These are phyloP conservation scores for Harlomillsia oculata DNA, from an alignment of 1,140 invertebrate species.

Conservation along the genomic window DNA sequence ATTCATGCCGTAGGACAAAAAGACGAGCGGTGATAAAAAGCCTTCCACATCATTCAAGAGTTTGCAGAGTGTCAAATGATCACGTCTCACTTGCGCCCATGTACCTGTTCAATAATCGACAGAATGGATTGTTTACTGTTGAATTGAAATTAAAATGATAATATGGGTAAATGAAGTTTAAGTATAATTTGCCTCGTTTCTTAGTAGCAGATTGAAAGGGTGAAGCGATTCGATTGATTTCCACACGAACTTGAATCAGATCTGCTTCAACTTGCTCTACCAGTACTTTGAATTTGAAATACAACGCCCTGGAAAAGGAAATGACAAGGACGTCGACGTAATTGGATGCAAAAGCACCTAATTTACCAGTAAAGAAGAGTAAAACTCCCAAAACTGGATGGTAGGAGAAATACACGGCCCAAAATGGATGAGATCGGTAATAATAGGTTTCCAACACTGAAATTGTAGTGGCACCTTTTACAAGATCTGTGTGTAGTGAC, in stretches of 20 bases:
- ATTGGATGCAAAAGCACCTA: conserved; percentile 6
- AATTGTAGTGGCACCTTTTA: too few relatives aligned
- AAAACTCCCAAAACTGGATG: background rate
- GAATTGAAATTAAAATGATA: background rate
- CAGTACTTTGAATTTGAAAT: conserved; percentile 21
- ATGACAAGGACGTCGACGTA: conserved; percentile 7
- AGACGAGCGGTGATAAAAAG: conserved; percentile 27
- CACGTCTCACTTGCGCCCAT: conserved; percentile 13
- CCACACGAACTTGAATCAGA: too few relatives aligned
- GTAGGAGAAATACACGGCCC: background rate
- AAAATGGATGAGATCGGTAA: background rate
- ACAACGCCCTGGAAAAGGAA: conserved; percentile 7
- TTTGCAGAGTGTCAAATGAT: conserved; percentile 15
- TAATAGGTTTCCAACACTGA: conserved; percentile 3
- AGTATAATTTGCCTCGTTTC: too few relatives aligned
- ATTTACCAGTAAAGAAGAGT: background rate
- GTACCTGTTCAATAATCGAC: background rate
- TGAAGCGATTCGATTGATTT: too few relatives aligned
- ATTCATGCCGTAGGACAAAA: conserved; percentile 22
- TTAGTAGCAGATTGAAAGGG: too few relatives aligned
- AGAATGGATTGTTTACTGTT: background rate
- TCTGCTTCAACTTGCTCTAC: background rate
- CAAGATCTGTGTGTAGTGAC: too few relatives aligned
- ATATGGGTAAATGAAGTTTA: background rate
- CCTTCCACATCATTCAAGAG: conserved; percentile 9